Evolutionary conservation across 2,797 vertebrate species (phyloP).

Genomic region (Cetoscarus ocellatus): DNA sequence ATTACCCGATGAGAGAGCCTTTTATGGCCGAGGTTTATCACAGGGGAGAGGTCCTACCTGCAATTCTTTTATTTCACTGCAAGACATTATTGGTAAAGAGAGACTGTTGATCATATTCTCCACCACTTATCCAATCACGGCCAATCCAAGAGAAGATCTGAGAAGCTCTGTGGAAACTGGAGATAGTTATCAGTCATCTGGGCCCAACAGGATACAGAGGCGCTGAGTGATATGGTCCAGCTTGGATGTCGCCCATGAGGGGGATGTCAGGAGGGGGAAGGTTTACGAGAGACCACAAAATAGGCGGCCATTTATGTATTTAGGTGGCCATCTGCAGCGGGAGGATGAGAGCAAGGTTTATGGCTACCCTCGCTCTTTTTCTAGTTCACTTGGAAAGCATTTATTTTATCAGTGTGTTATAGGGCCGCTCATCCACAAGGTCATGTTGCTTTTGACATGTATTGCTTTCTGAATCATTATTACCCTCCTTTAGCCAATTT

Average conservation of each 20-base stretch:
- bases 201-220: conserved; percentile 43
- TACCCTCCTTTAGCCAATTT: conserved; percentile 10
- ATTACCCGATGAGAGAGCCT: conserved; percentile 65
- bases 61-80: conserved; percentile 65
- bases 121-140: conserved; percentile 72
- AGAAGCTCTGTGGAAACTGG: conserved; percentile 61
- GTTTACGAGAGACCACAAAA: conserved; percentile 49
- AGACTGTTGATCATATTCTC: conserved; percentile 71
- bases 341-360: conserved; percentile 34
- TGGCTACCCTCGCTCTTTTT: conserved; percentile 22
- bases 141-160: conserved; percentile 60
- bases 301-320: conserved; percentile 48
- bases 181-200: conserved; percentile 68
- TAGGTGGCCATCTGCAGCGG: conserved; percentile 35
- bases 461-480: conserved; percentile 6
- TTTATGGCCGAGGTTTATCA: conserved; percentile 72
- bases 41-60: conserved; percentile 51
- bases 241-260: conserved; percentile 44
- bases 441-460: conserved; percentile 33
- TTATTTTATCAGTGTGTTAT: conserved; percentile 34
- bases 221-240: conserved; percentile 38
- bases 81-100: conserved; percentile 66
- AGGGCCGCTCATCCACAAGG: conserved; percentile 20
- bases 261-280: conserved; percentile 32
- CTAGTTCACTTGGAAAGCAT: conserved; percentile 24